phyloP scores from a whole-genome alignment of 2,113 vertebrate genomes.

The Maccullochella peelii region DNA sequence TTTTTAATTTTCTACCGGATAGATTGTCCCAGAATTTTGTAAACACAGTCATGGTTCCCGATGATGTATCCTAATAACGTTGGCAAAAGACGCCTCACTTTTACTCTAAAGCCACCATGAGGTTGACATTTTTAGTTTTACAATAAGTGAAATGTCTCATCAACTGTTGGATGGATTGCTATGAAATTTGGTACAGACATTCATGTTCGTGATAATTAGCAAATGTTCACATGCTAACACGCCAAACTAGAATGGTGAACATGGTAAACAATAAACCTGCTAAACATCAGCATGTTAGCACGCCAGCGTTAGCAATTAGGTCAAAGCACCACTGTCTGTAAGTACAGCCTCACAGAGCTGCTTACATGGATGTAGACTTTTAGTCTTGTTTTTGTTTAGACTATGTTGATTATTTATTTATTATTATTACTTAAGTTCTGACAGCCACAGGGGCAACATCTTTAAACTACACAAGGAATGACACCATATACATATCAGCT shows the following conservation, averaged over 20 bases:
- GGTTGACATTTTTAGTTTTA: not conserved
- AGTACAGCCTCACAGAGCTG: not conserved
- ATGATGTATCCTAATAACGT: not conserved
- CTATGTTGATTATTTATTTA: constrained; percentile 3
- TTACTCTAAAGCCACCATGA: not conserved
- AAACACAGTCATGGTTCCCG: not conserved
- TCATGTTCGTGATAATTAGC: not conserved
- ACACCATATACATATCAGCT: constrained; percentile 4
- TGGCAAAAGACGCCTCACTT: not conserved
- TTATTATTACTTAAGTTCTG: not conserved
- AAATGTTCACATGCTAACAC: not conserved
- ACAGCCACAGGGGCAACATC: not conserved
- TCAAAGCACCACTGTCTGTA: not conserved
- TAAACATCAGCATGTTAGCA: not conserved
- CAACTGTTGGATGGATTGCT: not conserved
- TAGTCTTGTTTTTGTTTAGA: not conserved
- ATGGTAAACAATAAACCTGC: not conserved
- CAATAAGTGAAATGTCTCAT: not conserved
- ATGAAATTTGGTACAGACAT: too few relatives aligned
- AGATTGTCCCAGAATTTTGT: not conserved
- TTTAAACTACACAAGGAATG: not conserved
- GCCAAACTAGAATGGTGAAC: not conserved
- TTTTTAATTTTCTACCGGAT: not conserved
- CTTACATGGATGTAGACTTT: too few relatives aligned
- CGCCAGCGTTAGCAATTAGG: not conserved